phyloP scores from a whole-genome alignment of 2,797 vertebrate species.

The Melanogrammus aeglefinus region DNA sequence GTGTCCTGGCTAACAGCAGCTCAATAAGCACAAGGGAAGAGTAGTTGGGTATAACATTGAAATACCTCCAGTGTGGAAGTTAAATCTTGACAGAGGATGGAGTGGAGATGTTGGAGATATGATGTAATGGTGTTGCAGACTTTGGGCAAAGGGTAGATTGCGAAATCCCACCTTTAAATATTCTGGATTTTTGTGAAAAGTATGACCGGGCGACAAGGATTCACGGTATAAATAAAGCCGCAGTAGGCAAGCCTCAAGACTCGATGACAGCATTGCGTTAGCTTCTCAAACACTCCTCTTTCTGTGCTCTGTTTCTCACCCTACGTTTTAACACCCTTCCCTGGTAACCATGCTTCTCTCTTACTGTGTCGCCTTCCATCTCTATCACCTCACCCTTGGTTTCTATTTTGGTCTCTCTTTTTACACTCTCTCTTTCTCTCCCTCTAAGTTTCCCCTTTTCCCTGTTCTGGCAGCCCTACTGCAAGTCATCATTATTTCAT shows the following conservation, averaged over 20 bases:
- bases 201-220: background rate
- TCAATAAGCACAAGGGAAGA: too few species aligned
- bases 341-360: constrained; percentile 9
- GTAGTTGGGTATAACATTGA: background rate
- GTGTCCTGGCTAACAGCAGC: background rate
- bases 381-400: background rate
- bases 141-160: background rate
- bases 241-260: background rate
- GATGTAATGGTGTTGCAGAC: background rate
- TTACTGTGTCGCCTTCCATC: constrained; percentile 39
- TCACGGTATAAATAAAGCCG: background rate
- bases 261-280: background rate
- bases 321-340: too few species aligned
- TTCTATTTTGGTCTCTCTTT: background rate
- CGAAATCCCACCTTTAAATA: background rate
- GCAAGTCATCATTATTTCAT: constrained; percentile 69
- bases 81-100: background rate
- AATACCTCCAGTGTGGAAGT: background rate
- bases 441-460: background rate
- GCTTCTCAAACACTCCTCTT: background rate
- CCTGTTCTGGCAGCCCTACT: constrained; percentile 41
- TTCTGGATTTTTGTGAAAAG: background rate
- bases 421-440: background rate
- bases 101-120: background rate
- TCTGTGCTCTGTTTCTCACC: background rate